Percentiles rank a stretch among this genome's conserved stretches.
Conservation (phyloP, 2,113 vertebrate species). For the Chloropsis cyanopogon region DNA sequence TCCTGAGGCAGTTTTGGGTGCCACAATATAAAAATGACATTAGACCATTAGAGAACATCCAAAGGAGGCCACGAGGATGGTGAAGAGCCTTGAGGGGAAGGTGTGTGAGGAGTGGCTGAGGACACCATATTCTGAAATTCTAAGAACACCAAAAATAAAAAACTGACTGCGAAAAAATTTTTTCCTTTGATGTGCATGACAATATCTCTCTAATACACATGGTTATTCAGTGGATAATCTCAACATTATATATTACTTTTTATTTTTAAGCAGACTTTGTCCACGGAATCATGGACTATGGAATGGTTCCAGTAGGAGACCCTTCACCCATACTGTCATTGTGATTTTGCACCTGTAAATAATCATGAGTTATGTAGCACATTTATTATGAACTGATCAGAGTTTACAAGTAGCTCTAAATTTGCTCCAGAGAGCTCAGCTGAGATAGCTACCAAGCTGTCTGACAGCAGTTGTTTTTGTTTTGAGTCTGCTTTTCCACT, state of each 20-base stretch:
- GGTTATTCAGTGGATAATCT: not conserved
- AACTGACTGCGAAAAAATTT: not conserved
- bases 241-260: not conserved
- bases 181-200: not conserved
- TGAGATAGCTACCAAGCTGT: not conserved
- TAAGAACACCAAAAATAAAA: not conserved
- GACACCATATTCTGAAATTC: not conserved
- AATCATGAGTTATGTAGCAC: not conserved
- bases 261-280: not conserved
- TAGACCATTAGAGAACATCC: rapidly evolving
- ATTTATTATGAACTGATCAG: not conserved
- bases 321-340: not conserved
- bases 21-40: too few relatives aligned
- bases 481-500: not conserved
- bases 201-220: not conserved
- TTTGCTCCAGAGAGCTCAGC: not conserved
- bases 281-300: not conserved
- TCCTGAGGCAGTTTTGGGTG: not conserved
- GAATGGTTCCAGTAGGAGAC: not conserved
- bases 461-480: not conserved
- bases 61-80: rapidly evolving
- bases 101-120: not conserved
- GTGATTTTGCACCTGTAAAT: not conserved
- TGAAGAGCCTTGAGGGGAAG: not conserved
- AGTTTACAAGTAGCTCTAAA: not conserved